phyloP scores from a whole-genome alignment of 2,888 invertebrate species.

The Conus canariensis region DNA sequence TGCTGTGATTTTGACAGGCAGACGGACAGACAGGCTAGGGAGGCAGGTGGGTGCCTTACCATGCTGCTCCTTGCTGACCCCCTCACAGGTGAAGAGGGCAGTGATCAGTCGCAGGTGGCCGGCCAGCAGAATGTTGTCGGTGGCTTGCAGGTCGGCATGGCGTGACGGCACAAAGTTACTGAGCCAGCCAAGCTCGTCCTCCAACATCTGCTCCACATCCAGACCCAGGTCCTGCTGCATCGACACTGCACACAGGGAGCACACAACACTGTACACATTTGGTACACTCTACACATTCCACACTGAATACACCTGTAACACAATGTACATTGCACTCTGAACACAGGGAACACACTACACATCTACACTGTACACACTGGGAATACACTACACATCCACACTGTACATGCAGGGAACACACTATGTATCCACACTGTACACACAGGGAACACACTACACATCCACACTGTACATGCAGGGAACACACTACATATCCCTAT shows the following conservation, averaged over 20 bases:
- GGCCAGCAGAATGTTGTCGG: constrained; percentile 79
- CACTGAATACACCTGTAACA: not conserved
- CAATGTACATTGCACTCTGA: too few species aligned
- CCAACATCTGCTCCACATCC: constrained; percentile 76
- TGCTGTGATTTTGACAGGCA: not conserved
- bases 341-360: too few species aligned
- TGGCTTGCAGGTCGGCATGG: constrained; percentile 68
- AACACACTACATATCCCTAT: too few species aligned
- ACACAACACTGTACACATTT: not conserved
- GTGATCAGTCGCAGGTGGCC: constrained; percentile 73
- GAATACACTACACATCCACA: not conserved
- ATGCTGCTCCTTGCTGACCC: constrained; percentile 75
- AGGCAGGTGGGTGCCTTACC: constrained; percentile 60
- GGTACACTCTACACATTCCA: not conserved
- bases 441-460: too few species aligned
- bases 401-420: not conserved
- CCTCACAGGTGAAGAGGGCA: constrained; percentile 78
- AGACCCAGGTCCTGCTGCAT: constrained; percentile 76
- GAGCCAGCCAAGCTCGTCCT: constrained; percentile 80
- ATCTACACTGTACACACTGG: too few species aligned
- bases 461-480: too few species aligned
- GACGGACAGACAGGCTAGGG: not conserved
- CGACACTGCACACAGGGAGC: constrained; percentile 54
- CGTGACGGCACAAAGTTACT: constrained; percentile 78
- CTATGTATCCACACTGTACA: too few species aligned